phyloP scores from a whole-genome alignment of 2,113 vertebrate species.

The Dolichallabes microphthalmus region DNA sequence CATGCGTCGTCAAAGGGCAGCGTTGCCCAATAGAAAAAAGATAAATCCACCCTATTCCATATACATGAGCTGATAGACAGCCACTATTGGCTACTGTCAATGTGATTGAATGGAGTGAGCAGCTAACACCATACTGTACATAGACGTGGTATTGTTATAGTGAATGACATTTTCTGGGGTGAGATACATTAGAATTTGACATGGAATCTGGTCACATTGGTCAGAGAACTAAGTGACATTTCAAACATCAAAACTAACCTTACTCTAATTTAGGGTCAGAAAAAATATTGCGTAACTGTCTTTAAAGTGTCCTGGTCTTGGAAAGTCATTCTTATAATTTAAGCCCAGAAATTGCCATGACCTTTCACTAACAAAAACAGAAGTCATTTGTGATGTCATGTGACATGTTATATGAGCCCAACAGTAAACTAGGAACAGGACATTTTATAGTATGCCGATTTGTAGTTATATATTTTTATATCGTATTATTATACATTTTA shows the following conservation, averaged over 20 bases:
- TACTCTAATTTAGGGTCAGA: slow-evolving; percentile 13
- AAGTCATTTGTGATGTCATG: neutral
- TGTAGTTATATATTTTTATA: neutral
- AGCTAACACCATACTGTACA: neutral
- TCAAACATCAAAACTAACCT: neutral
- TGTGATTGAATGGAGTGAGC: neutral
- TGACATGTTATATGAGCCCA: neutral
- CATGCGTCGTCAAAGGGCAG: neutral
- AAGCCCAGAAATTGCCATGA: neutral
- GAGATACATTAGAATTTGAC: slow-evolving; percentile 2
- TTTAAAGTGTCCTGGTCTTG: slow-evolving; percentile 6
- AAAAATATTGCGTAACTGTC: slow-evolving; percentile 11
- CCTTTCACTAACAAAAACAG: neutral
- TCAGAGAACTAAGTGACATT: slow-evolving; percentile 5
- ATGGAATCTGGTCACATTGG: neutral
- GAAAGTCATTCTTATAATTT: neutral
- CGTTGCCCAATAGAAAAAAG: neutral
- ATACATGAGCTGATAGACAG: neutral
- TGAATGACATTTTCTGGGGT: slow-evolving; percentile 12
- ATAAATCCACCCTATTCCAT: neutral
- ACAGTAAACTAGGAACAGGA: neutral
- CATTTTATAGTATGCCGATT: neutral
- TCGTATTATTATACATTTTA: neutral
- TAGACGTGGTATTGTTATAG: neutral
- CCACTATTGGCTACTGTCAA: neutral